Conservation (phyloP, 2,113 vertebrate genomes). For the Oryzias woworae region DNA sequence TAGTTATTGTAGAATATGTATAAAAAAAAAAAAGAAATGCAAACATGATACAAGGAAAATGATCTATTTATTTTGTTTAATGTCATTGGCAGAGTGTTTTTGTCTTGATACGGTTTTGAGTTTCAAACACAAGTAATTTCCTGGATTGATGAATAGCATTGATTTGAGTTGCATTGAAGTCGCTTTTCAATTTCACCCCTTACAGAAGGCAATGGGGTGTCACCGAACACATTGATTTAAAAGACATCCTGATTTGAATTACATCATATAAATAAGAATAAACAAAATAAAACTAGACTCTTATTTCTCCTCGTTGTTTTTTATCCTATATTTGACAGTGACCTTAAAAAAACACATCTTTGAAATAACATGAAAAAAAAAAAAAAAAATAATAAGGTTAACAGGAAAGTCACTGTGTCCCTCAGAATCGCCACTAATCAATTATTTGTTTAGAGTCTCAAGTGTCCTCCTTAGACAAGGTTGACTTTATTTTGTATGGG, state of each 20-base stretch:
- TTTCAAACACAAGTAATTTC: constrained; percentile 76
- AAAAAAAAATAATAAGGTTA: background rate
- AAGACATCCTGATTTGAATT: constrained; percentile 48
- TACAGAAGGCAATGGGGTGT: constrained; percentile 72
- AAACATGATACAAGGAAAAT: constrained; percentile 9
- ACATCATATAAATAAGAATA: constrained; percentile 11
- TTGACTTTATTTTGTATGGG: background rate
- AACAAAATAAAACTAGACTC: constrained; percentile 12
- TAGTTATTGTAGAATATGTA: constrained; percentile 7
- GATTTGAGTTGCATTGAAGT: constrained; percentile 75
- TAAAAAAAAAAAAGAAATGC: constrained; percentile 12
- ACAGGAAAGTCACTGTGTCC: background rate
- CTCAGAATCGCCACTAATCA: background rate
- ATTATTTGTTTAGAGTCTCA: background rate
- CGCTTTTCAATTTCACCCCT: constrained; percentile 73
- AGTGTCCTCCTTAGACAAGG: background rate
- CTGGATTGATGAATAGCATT: constrained; percentile 75
- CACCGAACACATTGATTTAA: constrained; percentile 70
- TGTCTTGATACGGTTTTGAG: constrained; percentile 65
- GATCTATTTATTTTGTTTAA: constrained; percentile 53
- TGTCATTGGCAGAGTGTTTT: constrained; percentile 58
- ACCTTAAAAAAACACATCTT: no score
- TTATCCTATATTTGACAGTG: no score
- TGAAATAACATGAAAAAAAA: no score
- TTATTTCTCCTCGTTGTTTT: constrained; percentile 8